A percentile compares a stretch with the other conserved stretches of the same genome.
phyloP scores from a whole-genome alignment of 2,888 invertebrate species.

The Minunthozetes semirufus region DNA sequence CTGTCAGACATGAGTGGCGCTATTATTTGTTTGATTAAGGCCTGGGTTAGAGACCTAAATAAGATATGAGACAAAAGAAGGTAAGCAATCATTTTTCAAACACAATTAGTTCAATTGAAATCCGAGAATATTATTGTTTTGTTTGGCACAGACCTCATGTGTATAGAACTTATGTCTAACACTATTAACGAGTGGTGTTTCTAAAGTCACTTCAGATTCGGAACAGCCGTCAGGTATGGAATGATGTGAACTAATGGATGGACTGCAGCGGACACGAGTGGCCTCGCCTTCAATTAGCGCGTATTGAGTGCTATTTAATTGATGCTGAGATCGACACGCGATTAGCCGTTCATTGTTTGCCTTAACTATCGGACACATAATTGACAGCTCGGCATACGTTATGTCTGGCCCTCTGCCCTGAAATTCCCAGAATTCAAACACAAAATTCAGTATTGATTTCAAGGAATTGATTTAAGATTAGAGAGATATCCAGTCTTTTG shows the following conservation, averaged over 20 bases:
- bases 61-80: no score
- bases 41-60: constrained; percentile 1
- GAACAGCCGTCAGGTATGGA: constrained; percentile 34
- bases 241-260: not conserved
- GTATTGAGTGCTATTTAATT: constrained; percentile 17
- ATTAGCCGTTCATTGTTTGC: constrained; percentile 16
- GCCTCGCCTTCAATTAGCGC: constrained; percentile 20
- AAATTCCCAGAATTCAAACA: not conserved
- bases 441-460: not conserved
- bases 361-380: constrained; percentile 19
- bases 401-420: constrained; percentile 20
- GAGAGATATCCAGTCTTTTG: no score
- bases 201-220: constrained; percentile 34
- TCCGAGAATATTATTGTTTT: not conserved
- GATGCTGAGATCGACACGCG: constrained; percentile 17
- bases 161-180: constrained; percentile 26
- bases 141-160: constrained; percentile 2
- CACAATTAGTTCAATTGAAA: not conserved
- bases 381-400: constrained; percentile 33
- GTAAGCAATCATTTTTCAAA: no score
- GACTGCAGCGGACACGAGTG: not conserved
- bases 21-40: not conserved
- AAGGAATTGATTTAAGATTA: no score
- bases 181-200: constrained; percentile 35
- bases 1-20: constrained; percentile 8